These are phyloP conservation scores for Enteromius afrohamiltoni DNA, from an alignment of 2,797 vertebrate species.

Conservation along the genomic window DNA sequence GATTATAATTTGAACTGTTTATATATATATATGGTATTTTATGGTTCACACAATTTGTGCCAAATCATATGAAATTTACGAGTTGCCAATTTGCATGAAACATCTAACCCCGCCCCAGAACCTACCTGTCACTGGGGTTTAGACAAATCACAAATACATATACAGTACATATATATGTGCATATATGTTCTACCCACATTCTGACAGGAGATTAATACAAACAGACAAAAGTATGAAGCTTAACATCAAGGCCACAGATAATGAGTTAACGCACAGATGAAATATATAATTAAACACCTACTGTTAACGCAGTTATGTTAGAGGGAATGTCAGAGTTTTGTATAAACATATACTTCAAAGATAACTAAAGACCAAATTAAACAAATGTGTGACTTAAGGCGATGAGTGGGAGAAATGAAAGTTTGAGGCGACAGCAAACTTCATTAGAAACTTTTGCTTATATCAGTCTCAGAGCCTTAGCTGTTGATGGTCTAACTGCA, in stretches of 20 bases:
- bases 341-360: conserved; percentile 29
- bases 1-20: neutral
- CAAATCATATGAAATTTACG: too few species aligned
- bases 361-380: conserved; percentile 16
- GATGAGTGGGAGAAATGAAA: conserved; percentile 29
- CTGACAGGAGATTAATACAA: neutral
- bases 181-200: conserved; percentile 16
- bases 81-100: neutral
- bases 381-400: conserved; percentile 20
- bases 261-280: conserved; percentile 11
- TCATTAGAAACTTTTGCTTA: neutral
- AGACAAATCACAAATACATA: neutral
- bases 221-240: neutral
- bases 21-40: too few species aligned
- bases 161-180: neutral
- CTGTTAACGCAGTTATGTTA: conserved; percentile 7
- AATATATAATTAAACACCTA: conserved; percentile 33
- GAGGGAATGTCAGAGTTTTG: conserved; percentile 21
- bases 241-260: conserved; percentile 8
- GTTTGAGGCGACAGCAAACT: conserved; percentile 16
- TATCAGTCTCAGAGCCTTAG: conserved; percentile 2
- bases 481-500: conserved; percentile 7
- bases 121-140: neutral
- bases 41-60: too few species aligned
- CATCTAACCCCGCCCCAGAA: neutral